phyloP scores from a whole-genome alignment of 2,113 vertebrate genomes.

The Tor tambroides region DNA sequence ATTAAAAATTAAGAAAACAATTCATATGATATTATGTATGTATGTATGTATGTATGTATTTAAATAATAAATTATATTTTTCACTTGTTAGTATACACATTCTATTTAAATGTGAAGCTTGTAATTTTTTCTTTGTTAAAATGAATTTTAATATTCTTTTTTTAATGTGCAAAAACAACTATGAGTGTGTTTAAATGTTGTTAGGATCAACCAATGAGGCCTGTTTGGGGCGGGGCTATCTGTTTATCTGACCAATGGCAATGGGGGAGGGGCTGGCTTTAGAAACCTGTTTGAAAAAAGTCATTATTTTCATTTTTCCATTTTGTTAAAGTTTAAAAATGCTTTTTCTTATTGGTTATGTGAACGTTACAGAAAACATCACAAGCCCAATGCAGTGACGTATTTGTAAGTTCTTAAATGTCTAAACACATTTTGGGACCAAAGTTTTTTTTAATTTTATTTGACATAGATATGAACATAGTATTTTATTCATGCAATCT shows the following conservation, averaged over 20 bases:
- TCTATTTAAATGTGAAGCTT: neutral
- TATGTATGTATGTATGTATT: neutral
- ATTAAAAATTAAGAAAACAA: neutral
- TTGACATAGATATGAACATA: neutral
- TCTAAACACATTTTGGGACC: neutral
- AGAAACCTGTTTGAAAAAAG: neutral
- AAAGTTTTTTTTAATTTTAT: neutral
- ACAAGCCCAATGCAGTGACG: neutral
- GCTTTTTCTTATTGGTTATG: neutral
- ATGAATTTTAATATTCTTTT: neutral
- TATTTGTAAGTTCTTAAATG: neutral
- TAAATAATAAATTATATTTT: neutral
- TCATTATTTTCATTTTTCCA: neutral
- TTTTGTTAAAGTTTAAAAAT: neutral
- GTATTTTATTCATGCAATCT: neutral
- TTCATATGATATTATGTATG: neutral
- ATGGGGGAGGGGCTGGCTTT: neutral
- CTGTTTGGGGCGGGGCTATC: neutral
- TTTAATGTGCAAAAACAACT: neutral
- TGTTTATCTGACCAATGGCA: neutral
- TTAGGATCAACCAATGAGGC: neutral
- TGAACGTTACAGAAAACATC: neutral
- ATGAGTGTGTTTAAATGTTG: neutral
- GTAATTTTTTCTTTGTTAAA: neutral
- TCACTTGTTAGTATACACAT: neutral